These are phyloP conservation scores for cat (Felis catus) DNA, from an alignment of 2,113 vertebrate species.

Conservation along the genomic window F.catus_Fca126_mat1.0 CM031416.1:114282501-114283000, in stretches of 20 bases:
- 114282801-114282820: background rate
- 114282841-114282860: background rate
- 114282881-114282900: background rate
- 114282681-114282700: background rate
- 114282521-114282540: background rate
- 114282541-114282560: background rate
- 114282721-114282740: background rate
- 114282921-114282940: background rate
- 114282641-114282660: background rate
- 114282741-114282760: background rate
- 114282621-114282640: background rate
- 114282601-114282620: background rate
- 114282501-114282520: background rate
- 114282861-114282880: background rate
- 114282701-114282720: background rate
- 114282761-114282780: background rate
- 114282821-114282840: background rate
- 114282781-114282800: background rate
- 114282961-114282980: background rate
- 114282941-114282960: background rate
- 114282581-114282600: background rate
- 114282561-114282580: background rate
- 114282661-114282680: background rate
- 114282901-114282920: background rate
- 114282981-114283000: background rate